A percentile compares a stretch with the other conserved stretches of the same genome.
phyloP scores from a whole-genome alignment of 2,797 vertebrate genomes.

The Lagorchestes hirsutus region DNA sequence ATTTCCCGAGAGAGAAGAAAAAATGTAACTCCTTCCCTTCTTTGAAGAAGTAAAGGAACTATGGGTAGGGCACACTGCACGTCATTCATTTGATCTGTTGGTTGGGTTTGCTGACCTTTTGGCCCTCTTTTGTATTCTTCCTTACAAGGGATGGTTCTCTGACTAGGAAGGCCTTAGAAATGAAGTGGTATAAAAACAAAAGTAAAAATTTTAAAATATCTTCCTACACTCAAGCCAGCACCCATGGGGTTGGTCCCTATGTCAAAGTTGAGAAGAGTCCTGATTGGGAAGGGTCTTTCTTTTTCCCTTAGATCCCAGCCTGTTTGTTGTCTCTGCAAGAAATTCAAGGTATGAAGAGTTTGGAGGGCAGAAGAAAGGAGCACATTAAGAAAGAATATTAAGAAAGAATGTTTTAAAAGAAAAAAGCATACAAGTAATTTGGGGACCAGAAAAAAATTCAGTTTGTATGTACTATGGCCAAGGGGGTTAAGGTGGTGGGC shows the following conservation, averaged over 20 bases:
- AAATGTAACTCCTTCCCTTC: neutral
- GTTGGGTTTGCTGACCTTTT: neutral
- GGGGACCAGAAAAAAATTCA: neutral
- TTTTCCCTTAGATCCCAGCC: neutral
- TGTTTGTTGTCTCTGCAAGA: neutral
- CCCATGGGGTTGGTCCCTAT: neutral
- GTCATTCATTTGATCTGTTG: neutral
- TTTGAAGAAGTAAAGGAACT: neutral
- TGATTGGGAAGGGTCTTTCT: neutral
- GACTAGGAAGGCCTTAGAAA: neutral
- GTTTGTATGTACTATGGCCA: neutral
- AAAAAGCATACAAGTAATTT: neutral
- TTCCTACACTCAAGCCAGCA: neutral
- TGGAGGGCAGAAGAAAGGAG: neutral
- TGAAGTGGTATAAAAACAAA: neutral
- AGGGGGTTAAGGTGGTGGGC: neutral
- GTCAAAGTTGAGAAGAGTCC: neutral
- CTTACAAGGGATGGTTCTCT: neutral
- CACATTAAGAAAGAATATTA: neutral
- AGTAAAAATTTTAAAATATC: neutral
- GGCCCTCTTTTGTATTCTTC: neutral
- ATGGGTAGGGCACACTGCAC: neutral
- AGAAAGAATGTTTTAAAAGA: neutral
- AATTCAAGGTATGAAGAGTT: neutral
- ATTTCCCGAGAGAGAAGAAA: neutral